Conservation (phyloP, 2,888 invertebrate genomes). For the Globia sparganii region DNA sequence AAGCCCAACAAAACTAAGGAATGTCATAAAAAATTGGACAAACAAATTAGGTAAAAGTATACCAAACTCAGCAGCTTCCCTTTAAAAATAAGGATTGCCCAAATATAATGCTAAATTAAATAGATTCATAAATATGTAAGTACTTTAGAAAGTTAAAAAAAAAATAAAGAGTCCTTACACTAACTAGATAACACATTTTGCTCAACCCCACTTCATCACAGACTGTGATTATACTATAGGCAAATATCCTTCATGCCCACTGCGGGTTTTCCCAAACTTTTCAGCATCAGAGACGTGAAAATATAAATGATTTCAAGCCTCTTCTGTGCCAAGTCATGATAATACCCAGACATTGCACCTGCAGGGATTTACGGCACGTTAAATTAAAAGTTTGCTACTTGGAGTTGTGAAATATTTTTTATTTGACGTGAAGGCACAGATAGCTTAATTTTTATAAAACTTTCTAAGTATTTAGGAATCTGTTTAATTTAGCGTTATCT, state of each 20-base stretch:
- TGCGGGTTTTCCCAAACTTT: background rate
- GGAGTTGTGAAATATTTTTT: constrained; percentile 27
- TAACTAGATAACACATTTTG: background rate
- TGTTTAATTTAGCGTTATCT: constrained; percentile 13
- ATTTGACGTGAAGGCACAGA: constrained; percentile 22
- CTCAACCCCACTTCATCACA: background rate
- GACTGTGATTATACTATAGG: background rate
- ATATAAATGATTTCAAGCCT: background rate
- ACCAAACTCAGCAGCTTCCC: constrained; percentile 1
- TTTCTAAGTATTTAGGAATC: constrained; percentile 2
- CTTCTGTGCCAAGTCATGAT: background rate
- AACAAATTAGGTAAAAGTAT: too few species aligned
- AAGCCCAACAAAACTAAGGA: constrained; percentile 1
- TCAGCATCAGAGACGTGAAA: background rate
- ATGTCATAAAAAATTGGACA: background rate
- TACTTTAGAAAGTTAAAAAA: constrained; percentile 3
- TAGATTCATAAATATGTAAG: constrained; percentile 3
- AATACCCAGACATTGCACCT: constrained; percentile 28
- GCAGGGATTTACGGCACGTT: constrained; percentile 26
- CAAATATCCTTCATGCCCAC: background rate
- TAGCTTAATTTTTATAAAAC: constrained; percentile 14
- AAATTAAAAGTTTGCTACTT: constrained; percentile 50
- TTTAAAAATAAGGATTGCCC: background rate
- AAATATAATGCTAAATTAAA: constrained; percentile 14
- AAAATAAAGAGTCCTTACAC: constrained; percentile 24